Percentiles rank a stretch among this genome's conserved stretches.
These are phyloP conservation scores for Baryphthengus martii DNA, from an alignment of 2,113 vertebrate genomes.

Conservation along the genomic window DNA sequence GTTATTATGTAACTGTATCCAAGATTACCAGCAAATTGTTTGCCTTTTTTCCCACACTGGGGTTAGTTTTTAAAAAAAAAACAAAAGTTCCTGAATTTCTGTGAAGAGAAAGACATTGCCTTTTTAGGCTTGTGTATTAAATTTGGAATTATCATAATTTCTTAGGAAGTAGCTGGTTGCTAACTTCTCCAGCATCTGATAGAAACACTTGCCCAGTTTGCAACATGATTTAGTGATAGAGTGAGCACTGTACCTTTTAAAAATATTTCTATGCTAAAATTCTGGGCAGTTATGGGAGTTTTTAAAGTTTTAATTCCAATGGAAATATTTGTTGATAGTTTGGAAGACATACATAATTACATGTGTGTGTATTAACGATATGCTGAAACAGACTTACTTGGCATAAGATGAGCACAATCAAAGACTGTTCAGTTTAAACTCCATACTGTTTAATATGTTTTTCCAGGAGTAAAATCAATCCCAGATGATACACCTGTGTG, in stretches of 20 bases:
- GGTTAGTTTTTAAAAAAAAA: no score
- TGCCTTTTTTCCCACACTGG: not conserved
- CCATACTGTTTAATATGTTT: not conserved
- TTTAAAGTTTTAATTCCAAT: not conserved
- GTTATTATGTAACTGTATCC: not conserved
- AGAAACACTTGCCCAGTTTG: not conserved
- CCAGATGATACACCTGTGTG: conserved; percentile 93
- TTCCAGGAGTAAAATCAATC: conserved; percentile 87
- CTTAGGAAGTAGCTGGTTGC: fast-evolving
- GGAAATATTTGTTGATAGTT: not conserved
- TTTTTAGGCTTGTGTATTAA: not conserved
- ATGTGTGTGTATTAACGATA: not conserved
- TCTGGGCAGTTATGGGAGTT: not conserved
- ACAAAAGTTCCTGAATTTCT: not conserved
- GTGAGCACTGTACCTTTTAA: not conserved
- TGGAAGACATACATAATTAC: not conserved
- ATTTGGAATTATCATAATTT: not conserved
- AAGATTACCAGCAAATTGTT: not conserved
- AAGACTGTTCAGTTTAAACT: not conserved
- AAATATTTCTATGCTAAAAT: not conserved
- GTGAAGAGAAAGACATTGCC: not conserved
- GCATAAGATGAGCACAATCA: not conserved
- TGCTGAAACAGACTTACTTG: fast-evolving
- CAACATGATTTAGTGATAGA: not conserved
- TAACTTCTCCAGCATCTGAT: not conserved